phyloP scores from a whole-genome alignment of 2,113 vertebrate species.

The Oxygymnocypris stewartii region DNA sequence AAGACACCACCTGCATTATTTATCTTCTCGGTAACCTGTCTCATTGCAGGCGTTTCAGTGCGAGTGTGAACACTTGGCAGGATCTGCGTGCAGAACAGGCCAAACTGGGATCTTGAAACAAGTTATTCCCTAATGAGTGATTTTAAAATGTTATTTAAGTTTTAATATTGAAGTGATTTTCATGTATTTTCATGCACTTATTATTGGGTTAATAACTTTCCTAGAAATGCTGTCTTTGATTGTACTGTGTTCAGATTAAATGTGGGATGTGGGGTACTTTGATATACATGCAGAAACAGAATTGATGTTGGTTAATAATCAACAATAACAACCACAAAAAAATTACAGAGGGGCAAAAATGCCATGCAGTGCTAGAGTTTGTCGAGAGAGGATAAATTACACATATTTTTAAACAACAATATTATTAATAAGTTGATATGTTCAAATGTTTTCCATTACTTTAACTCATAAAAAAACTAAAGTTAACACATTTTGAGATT shows the following conservation, averaged over 20 bases:
- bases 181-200: background rate
- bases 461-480: no score
- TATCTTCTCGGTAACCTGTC: background rate
- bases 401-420: background rate
- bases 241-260: background rate
- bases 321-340: background rate
- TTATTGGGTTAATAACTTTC: background rate
- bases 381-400: no score
- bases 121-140: background rate
- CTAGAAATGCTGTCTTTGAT: background rate
- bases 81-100: background rate
- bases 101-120: background rate
- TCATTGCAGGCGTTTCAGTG: background rate
- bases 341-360: background rate
- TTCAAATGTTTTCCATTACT: no score
- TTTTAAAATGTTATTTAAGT: background rate
- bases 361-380: background rate
- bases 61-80: background rate
- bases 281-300: background rate
- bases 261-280: background rate
- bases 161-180: background rate
- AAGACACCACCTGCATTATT: conserved; percentile 7
- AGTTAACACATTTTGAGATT: no score
- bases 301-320: background rate
- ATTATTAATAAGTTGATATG: background rate